Conservation (phyloP, 2,113 vertebrate species). For the Corythornis cristatus region DNA sequence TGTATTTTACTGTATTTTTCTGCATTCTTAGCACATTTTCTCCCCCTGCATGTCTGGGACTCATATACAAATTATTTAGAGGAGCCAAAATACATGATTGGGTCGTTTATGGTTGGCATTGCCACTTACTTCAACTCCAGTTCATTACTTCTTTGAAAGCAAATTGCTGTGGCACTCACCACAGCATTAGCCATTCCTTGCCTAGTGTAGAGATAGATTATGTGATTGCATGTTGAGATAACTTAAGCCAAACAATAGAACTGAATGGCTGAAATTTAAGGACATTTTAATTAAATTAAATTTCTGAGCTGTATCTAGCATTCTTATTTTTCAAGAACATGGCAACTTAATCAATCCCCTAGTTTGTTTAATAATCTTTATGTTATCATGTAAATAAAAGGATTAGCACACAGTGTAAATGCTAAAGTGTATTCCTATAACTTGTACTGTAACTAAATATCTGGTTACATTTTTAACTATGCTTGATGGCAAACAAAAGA, state of each 20-base stretch:
- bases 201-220: background rate
- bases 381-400: background rate
- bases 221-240: background rate
- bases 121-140: background rate
- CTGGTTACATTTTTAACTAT: background rate
- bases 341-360: background rate
- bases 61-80: background rate
- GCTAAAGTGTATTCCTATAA: background rate
- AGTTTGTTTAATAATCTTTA: background rate
- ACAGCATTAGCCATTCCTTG: background rate
- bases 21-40: background rate
- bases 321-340: background rate
- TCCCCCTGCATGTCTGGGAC: background rate
- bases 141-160: background rate
- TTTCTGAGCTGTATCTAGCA: background rate
- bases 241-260: background rate
- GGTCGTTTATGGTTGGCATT: background rate
- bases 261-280: background rate
- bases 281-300: background rate
- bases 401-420: background rate
- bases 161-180: background rate
- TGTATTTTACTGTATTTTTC: background rate
- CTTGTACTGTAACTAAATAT: background rate
- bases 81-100: background rate
- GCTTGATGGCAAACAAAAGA: background rate